Evolutionary conservation across 2,113 vertebrate genomes (phyloP).

Genomic region (Ibidorhyncha struthersii): DNA sequence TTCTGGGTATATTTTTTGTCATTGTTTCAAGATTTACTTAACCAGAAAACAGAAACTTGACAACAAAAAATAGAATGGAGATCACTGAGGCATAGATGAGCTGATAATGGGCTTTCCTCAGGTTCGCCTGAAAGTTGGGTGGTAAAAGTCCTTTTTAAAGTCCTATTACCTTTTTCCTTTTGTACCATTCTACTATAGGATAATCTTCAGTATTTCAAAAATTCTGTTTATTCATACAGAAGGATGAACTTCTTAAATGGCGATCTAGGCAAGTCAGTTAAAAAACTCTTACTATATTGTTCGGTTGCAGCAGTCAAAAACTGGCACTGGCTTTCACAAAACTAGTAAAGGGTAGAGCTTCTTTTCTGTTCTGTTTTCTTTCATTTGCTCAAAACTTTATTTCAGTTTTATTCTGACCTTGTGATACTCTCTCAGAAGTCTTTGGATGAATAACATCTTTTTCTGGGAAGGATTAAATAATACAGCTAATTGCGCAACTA

Average conservation of each 20-base stretch:
- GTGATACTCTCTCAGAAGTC: constrained; percentile 74
- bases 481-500: constrained; percentile 54
- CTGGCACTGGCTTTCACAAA: constrained; percentile 60
- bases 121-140: constrained; percentile 56
- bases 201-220: constrained; percentile 46
- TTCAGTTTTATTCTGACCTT: constrained; percentile 71
- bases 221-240: constrained; percentile 45
- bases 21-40: constrained; percentile 70
- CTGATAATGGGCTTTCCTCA: constrained; percentile 68
- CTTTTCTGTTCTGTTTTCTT: constrained; percentile 65
- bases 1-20: constrained; percentile 42
- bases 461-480: constrained; percentile 69
- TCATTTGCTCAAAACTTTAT: constrained; percentile 70
- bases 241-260: constrained; percentile 54
- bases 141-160: constrained; percentile 46
- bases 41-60: constrained; percentile 61
- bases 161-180: constrained; percentile 46
- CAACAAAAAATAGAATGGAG: constrained; percentile 45
- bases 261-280: constrained; percentile 43
- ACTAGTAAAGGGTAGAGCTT: constrained; percentile 44
- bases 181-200: constrained; percentile 25
- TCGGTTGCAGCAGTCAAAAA: constrained; percentile 44
- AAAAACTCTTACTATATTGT: constrained; percentile 40
- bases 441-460: constrained; percentile 70
- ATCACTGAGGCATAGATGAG: constrained; percentile 55